These are phyloP conservation scores for Agelaius tricolor DNA, from an alignment of 2,113 vertebrate genomes.

Conservation along the genomic window DNA sequence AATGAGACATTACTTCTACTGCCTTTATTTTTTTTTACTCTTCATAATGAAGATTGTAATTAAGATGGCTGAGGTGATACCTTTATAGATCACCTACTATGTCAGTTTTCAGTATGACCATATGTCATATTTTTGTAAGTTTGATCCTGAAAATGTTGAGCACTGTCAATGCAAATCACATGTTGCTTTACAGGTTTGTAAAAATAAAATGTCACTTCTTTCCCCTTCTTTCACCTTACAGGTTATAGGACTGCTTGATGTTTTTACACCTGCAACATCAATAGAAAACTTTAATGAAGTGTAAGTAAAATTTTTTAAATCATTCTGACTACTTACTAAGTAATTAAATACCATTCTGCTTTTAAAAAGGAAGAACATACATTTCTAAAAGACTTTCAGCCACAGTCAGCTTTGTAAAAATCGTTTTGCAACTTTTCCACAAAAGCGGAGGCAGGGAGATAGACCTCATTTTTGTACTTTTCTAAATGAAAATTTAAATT, in stretches of 20 bases:
- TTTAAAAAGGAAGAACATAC: neutral
- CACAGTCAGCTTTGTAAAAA: neutral
- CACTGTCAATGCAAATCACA: neutral
- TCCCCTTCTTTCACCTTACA: slow-evolving; percentile 38
- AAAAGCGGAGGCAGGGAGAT: neutral
- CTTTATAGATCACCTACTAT: neutral
- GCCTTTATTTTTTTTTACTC: neutral
- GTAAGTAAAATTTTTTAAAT: slow-evolving; percentile 75
- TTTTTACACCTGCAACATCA: slow-evolving; percentile 90
- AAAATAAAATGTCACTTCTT: neutral
- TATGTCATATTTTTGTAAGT: neutral
- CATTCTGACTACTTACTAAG: neutral
- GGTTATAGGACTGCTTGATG: slow-evolving; percentile 90
- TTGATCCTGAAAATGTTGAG: neutral
- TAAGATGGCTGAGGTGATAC: neutral
- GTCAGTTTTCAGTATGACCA: neutral
- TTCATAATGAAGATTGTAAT: neutral
- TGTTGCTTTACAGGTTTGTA: neutral
- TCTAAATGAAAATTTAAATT: neutral
- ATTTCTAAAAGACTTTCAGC: neutral
- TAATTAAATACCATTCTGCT: neutral
- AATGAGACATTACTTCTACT: neutral
- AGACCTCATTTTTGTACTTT: neutral
- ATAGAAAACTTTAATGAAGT: slow-evolving; percentile 94
- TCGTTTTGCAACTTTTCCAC: neutral